phyloP scores from a whole-genome alignment of 1,140 invertebrate genomes.

The Berghia stephanieae region DNA sequence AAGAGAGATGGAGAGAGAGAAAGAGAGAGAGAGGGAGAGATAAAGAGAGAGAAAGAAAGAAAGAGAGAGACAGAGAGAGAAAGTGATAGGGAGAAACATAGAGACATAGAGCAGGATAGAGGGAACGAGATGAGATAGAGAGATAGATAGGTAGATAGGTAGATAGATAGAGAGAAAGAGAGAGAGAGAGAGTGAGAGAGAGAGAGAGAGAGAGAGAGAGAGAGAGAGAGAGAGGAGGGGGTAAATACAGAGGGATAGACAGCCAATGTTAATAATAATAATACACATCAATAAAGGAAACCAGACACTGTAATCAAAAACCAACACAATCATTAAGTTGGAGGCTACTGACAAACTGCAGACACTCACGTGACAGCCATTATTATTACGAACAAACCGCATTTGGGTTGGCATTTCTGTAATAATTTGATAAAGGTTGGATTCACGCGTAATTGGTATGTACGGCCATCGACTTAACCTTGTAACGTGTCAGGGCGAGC shows the following conservation, averaged over 20 bases:
- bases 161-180: neutral
- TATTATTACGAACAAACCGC: no score
- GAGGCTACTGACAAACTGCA: no score
- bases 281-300: neutral
- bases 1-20: no score
- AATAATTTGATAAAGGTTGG: no score
- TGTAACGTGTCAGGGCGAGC: no score
- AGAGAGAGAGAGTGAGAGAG: conserved; percentile 4
- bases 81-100: no score
- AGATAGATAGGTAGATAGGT: neutral
- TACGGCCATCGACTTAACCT: no score
- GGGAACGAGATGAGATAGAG: neutral
- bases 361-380: no score
- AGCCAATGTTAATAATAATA: neutral
- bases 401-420: no score
- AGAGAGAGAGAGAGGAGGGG: neutral
- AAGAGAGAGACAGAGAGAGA: neutral
- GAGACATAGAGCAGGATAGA: neutral
- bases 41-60: neutral
- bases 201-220: neutral
- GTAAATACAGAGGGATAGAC: neutral
- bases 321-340: neutral
- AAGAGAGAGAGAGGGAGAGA: no score
- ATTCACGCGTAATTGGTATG: no score
- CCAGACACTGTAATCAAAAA: neutral